phyloP scores from a whole-genome alignment of 2,888 invertebrate species.

The Lepidochrysops patricia region DNA sequence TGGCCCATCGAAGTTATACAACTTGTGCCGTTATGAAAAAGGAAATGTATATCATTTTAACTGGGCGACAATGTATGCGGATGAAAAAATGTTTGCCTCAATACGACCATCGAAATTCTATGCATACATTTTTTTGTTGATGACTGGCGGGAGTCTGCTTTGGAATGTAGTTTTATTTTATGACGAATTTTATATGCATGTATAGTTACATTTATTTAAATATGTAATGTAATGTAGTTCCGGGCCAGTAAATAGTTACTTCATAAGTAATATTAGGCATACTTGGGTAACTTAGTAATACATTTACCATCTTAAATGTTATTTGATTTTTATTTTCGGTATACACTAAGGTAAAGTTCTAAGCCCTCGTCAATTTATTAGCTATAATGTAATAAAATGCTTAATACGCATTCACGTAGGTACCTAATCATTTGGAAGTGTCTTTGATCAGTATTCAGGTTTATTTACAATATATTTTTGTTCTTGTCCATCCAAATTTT shows the following conservation, averaged over 20 bases:
- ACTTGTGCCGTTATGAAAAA: constrained; percentile 41
- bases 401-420: neutral
- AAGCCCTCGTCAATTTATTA: no score
- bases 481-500: neutral
- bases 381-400: no score
- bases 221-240: no score
- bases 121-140: neutral
- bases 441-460: neutral
- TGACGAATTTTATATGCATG: no score
- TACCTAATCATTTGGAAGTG: neutral
- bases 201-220: no score
- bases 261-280: no score
- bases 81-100: constrained; percentile 20
- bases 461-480: neutral
- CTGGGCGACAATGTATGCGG: constrained; percentile 38
- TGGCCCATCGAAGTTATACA: constrained; percentile 36
- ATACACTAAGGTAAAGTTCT: no score
- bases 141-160: neutral
- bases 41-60: constrained; percentile 57
- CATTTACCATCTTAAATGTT: no score
- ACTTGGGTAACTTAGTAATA: no score
- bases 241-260: no score
- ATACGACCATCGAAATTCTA: constrained; percentile 7
- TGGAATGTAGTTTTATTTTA: no score
- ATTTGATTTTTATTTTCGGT: no score